Base-by-base conservation (phyloP, 2,113 vertebrate species). In the Formicarius rufipectus region DNA sequence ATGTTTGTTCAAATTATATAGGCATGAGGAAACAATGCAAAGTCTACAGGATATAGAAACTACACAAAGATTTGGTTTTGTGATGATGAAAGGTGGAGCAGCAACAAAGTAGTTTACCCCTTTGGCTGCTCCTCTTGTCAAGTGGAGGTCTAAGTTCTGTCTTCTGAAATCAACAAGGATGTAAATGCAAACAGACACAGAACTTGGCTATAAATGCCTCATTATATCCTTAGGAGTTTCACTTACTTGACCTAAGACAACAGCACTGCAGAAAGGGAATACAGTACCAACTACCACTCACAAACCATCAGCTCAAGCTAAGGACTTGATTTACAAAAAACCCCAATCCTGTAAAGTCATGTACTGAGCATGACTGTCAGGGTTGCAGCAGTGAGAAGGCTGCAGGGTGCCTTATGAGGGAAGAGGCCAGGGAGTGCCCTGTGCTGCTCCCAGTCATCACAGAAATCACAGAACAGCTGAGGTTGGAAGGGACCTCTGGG, bases 121-220 rank as follows among this genome's bases (percentile, higher is more conserved):
- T 77, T 52, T 75, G 77, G 94, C 85, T 90, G 64, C 30, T 95
- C 80, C 64, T 88, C 75, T 74, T 75, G 92, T 85, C 82, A 90
- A 95, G 71, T 10, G 13, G 44, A 90, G 16, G 74, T 67, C 31
- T 68, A 92, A 84, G 20, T 64, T 67, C 39, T 84, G 82, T 67
- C 90, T 64, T 86, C 56, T 78, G 47, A 93, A 94, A 94, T 94
- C 73, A 92, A 40, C 77, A 85, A 53, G 45, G 64, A 93, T 68
- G n/a, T 22, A 86, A 81, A 92, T 58, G 60, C 44, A 86, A 76
- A 39, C 20, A 85, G 93, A 93, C 79, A 94, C 42, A 84, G 39
- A 94, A 52, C 30, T 68, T 68, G 16, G 87, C 81, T 89, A 60
- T 22, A 72, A 60, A 64, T n/a, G 80, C 56, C 74, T 72, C n/a